Conservation (phyloP, 2,888 invertebrate species). For the Tyria jacobaeae region DNA sequence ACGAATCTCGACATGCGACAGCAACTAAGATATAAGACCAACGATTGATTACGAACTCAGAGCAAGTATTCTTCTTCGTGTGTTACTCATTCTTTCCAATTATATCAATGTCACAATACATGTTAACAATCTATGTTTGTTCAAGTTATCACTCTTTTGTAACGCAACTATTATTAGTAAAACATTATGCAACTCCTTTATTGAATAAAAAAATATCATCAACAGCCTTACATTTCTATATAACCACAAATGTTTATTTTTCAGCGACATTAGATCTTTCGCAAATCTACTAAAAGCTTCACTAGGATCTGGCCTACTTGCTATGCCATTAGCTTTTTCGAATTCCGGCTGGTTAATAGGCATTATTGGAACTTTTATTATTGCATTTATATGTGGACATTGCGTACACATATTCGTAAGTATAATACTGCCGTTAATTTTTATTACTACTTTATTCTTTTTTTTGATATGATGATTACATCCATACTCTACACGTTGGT, state of each 20-base stretch:
- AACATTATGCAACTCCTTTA: neutral
- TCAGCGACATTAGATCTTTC: constrained; percentile 76
- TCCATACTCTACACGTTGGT: neutral
- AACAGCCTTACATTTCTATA: neutral
- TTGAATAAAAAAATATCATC: neutral
- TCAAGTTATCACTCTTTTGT: neutral
- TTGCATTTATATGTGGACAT: constrained; percentile 77
- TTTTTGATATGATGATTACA: no score
- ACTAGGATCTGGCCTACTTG: constrained; percentile 91
- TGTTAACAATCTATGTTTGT: no score
- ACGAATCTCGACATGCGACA: neutral
- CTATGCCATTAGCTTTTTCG: constrained; percentile 90
- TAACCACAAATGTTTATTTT: constrained; percentile 38
- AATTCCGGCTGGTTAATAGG: constrained; percentile 90
- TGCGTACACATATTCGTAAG: constrained; percentile 83
- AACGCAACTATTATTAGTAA: neutral
- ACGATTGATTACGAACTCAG: neutral
- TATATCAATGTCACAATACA: neutral
- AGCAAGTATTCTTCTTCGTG: neutral
- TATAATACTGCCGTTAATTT: constrained; percentile 28
- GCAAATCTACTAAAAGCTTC: constrained; percentile 81
- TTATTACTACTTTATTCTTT: no score
- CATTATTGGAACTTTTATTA: constrained; percentile 81
- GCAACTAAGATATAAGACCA: neutral
- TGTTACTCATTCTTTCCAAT: constrained; percentile 2